Percentiles rank a stretch among this genome's conserved stretches.
Conservation (phyloP, 2,797 vertebrate species). For the Pteropus rufus region DNA sequence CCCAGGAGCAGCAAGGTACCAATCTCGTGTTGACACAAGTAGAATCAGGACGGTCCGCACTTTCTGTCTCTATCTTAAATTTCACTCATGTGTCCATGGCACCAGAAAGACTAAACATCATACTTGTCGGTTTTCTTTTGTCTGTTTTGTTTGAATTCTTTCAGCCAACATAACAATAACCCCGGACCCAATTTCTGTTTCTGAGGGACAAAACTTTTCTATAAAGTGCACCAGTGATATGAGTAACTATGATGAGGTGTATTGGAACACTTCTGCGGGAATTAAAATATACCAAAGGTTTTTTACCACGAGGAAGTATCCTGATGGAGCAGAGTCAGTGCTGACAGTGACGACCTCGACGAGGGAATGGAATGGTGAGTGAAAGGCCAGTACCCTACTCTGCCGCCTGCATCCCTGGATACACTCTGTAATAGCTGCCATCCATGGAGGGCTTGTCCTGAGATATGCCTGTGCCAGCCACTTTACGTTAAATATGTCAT, state of each 20-base stretch:
- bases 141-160: constrained; percentile 70
- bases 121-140: constrained; percentile 58
- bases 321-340: constrained; percentile 45
- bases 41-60: constrained; percentile 19
- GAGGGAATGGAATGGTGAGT: constrained; percentile 81
- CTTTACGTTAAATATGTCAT: neutral
- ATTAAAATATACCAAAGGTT: constrained; percentile 50
- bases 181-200: constrained; percentile 71
- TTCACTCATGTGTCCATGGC: neutral
- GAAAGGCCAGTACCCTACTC: accelerated
- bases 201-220: constrained; percentile 76
- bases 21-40: neutral
- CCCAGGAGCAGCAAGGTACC: constrained; percentile 70
- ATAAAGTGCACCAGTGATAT: constrained; percentile 78
- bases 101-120: constrained; percentile 55
- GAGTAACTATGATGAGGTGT: constrained; percentile 75
- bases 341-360: constrained; percentile 72
- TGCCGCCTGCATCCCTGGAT: neutral
- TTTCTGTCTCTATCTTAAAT: constrained; percentile 56
- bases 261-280: constrained; percentile 80
- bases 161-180: constrained; percentile 77
- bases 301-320: constrained; percentile 34
- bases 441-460: accelerated
- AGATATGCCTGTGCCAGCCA: neutral
- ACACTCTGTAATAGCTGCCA: accelerated